phyloP scores from a whole-genome alignment of 2,113 vertebrate genomes.

The Setophaga petechia region DNA sequence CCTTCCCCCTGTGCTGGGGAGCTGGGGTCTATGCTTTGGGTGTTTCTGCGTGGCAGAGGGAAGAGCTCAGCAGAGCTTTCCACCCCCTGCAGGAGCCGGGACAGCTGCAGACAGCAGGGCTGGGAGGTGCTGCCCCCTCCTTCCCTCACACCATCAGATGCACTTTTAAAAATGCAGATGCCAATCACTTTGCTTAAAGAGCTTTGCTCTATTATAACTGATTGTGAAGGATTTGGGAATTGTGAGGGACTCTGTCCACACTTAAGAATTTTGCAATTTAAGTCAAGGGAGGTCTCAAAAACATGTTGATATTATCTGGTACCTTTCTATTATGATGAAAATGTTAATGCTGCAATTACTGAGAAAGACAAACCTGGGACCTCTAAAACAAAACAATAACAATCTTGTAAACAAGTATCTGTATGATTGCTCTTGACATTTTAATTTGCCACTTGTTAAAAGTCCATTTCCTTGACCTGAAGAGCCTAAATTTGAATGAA shows the following conservation, averaged over 20 bases:
- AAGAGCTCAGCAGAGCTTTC: background rate
- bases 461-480: conserved; percentile 64
- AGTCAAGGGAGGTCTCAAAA: background rate
- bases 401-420: conserved; percentile 56
- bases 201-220: background rate
- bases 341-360: conserved; percentile 16
- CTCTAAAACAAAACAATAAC: conserved; percentile 53
- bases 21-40: background rate
- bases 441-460: conserved; percentile 68
- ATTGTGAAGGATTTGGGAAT: conserved; percentile 1
- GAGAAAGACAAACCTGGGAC: conserved; percentile 21
- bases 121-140: background rate
- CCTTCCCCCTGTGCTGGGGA: background rate
- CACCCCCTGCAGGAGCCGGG: background rate
- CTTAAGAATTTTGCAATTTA: conserved; percentile 38
- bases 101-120: background rate
- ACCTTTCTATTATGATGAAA: conserved; percentile 4
- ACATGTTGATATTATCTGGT: background rate
- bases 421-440: conserved; percentile 72
- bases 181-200: background rate
- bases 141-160: background rate
- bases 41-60: background rate
- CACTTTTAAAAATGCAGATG: background rate
- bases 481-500: conserved; percentile 58
- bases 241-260: background rate